These are phyloP conservation scores for Eupithecia centaureata DNA, from an alignment of 2,888 invertebrate species.

Conservation along the genomic window DNA sequence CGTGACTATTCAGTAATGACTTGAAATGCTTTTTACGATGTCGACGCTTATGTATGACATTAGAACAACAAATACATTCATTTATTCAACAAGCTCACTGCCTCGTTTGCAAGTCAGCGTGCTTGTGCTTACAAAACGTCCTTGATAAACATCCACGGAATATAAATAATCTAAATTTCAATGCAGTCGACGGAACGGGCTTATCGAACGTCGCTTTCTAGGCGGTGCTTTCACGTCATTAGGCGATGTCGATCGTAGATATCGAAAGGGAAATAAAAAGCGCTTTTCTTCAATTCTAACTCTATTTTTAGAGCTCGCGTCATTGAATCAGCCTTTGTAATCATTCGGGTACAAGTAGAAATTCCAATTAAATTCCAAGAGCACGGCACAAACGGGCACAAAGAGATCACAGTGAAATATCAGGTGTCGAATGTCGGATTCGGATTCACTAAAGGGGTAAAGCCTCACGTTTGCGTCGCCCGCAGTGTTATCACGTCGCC, in stretches of 20 bases:
- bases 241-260: constrained; percentile 23
- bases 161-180: constrained; percentile 43
- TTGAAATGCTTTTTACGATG: constrained; percentile 3
- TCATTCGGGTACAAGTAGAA: not conserved
- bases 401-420: constrained; percentile 34
- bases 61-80: constrained; percentile 43
- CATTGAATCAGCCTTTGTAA: not conserved
- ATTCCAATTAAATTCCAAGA: constrained; percentile 16
- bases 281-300: constrained; percentile 14
- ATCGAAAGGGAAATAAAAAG: constrained; percentile 18
- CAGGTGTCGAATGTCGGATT: constrained; percentile 45
- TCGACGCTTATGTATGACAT: constrained; percentile 10
- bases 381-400: constrained; percentile 16
- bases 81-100: constrained; percentile 49
- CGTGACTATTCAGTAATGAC: constrained; percentile 2
- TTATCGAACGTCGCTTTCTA: constrained; percentile 33
- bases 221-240: constrained; percentile 27
- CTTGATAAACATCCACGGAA: constrained; percentile 41
- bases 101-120: constrained; percentile 49
- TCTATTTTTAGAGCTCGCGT: not conserved
- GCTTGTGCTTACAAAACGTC: constrained; percentile 42
- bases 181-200: constrained; percentile 35
- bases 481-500: constrained; percentile 63
- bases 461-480: constrained; percentile 58
- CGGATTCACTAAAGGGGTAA: constrained; percentile 46